Percentiles rank a stretch among this genome's conserved stretches.
Evolutionary conservation across 2,797 vertebrate species (phyloP).

Genomic region (Thaleichthys pacificus): DNA sequence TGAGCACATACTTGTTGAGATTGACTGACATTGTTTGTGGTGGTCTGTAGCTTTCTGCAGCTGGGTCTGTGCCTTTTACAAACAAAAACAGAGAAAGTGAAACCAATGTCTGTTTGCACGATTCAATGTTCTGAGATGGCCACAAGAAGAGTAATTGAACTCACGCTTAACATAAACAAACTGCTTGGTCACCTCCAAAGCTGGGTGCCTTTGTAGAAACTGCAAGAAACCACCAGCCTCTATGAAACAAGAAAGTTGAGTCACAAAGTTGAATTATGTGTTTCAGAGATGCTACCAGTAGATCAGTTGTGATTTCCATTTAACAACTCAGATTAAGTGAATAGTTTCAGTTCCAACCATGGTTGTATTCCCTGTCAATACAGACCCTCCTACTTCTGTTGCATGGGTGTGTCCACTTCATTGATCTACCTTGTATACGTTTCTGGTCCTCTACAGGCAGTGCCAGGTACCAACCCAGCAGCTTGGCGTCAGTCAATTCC

Average conservation of each 20-base stretch:
- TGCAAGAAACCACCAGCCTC: conserved; percentile 62
- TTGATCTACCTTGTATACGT: conserved; percentile 57
- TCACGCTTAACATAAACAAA: conserved; percentile 61
- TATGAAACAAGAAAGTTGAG: conserved; percentile 41
- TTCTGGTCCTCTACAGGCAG: conserved; percentile 51
- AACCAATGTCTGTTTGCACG: background rate
- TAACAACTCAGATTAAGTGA: no score
- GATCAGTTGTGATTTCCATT: no score
- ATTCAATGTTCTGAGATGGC: background rate
- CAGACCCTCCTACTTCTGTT: background rate
- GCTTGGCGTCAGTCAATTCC: conserved; percentile 46
- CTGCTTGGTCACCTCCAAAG: conserved; percentile 45
- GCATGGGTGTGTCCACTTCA: background rate
- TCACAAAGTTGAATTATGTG: background rate
- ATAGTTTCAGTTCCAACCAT: background rate
- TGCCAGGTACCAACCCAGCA: conserved; percentile 63
- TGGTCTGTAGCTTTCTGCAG: background rate
- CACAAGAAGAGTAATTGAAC: conserved; percentile 22
- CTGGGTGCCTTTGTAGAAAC: conserved; percentile 67
- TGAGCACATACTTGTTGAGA: conserved; percentile 26
- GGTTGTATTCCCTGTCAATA: background rate
- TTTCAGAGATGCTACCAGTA: no score
- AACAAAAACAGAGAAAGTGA: conserved; percentile 21
- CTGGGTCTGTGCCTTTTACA: background rate
- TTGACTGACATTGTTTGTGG: conserved; percentile 18